A percentile compares a stretch with the other conserved stretches of the same genome.
phyloP scores from a whole-genome alignment of 2,797 vertebrate species.

The Chelon auratus region DNA sequence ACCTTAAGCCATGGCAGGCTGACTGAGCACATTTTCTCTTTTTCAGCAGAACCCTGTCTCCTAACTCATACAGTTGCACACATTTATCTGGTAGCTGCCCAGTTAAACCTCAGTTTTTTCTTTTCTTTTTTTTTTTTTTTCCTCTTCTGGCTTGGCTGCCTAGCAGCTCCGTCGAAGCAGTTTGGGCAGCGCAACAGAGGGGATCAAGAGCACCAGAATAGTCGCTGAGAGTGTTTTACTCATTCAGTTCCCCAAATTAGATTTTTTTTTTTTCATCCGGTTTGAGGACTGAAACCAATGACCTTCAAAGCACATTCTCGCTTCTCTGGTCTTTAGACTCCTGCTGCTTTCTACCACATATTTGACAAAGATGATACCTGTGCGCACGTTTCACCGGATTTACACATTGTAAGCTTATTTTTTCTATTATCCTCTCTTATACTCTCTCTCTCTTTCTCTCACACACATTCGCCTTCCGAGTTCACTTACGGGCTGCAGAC shows the following conservation, averaged over 20 bases:
- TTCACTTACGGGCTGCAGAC: slow-evolving; percentile 48
- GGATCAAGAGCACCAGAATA: slow-evolving; percentile 74
- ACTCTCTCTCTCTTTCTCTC: slow-evolving; percentile 10
- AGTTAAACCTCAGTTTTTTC: slow-evolving; percentile 36
- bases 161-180: slow-evolving; percentile 58
- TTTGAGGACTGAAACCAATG: slow-evolving; percentile 64
- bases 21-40: slow-evolving; percentile 49
- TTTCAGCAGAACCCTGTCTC: slow-evolving; percentile 46
- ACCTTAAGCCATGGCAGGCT: slow-evolving; percentile 50
- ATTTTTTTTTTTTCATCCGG: slow-evolving; percentile 60
- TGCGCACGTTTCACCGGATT: slow-evolving; percentile 52
- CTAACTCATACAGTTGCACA: slow-evolving; percentile 35
- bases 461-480: slow-evolving; percentile 35
- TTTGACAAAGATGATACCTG: slow-evolving; percentile 53
- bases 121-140: slow-evolving; percentile 9
- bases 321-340: slow-evolving; percentile 65
- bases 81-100: slow-evolving; percentile 54
- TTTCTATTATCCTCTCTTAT: slow-evolving; percentile 18
- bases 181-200: slow-evolving; percentile 66
- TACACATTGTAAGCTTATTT: slow-evolving; percentile 60
- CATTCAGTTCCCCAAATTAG: slow-evolving; percentile 68
- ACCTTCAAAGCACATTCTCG: slow-evolving; percentile 72
- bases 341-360: slow-evolving; percentile 38
- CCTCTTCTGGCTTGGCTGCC: slow-evolving; percentile 24
- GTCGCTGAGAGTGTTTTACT: slow-evolving; percentile 66